Conservation (phyloP, 2,797 vertebrate species). For the Arrhamphus sclerolepis region DNA sequence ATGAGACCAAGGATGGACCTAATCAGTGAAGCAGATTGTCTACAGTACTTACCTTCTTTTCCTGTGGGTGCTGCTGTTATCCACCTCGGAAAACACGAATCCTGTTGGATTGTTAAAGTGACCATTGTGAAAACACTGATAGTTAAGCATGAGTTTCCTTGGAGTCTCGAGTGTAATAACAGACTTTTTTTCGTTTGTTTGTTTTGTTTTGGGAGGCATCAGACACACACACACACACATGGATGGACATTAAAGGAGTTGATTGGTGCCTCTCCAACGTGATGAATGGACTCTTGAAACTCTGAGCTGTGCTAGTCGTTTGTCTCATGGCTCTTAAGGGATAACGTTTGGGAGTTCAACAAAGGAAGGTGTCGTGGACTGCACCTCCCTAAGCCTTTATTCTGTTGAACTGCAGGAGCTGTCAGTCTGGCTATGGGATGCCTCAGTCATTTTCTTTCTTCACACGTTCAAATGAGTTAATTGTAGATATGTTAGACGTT, state of each 20-base stretch:
- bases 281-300: slow-evolving; percentile 53
- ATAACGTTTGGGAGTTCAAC: slow-evolving; percentile 55
- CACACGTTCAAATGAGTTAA: slow-evolving; percentile 64
- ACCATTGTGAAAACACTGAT: slow-evolving; percentile 77
- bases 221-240: slow-evolving; percentile 27
- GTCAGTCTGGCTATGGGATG: slow-evolving; percentile 61
- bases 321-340: slow-evolving; percentile 58
- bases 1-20: slow-evolving; percentile 75
- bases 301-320: slow-evolving; percentile 49
- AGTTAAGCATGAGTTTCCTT: slow-evolving; percentile 65
- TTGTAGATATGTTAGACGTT: slow-evolving; percentile 69
- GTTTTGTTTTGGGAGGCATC: slow-evolving; percentile 38
- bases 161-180: slow-evolving; percentile 57
- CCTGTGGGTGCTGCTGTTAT: slow-evolving; percentile 67
- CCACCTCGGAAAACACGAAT: slow-evolving; percentile 62
- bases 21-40: slow-evolving; percentile 73
- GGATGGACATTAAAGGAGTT: slow-evolving; percentile 52
- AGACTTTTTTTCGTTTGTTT: slow-evolving; percentile 33
- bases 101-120: slow-evolving; percentile 62
- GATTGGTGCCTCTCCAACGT: slow-evolving; percentile 68
- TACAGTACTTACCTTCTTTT: slow-evolving; percentile 56
- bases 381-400: slow-evolving; percentile 74
- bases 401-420: slow-evolving; percentile 58
- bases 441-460: slow-evolving; percentile 65
- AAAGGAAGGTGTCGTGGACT: slow-evolving; percentile 58